phyloP scores from a whole-genome alignment of 2,113 vertebrate species.

The Lipophrys pholis region DNA sequence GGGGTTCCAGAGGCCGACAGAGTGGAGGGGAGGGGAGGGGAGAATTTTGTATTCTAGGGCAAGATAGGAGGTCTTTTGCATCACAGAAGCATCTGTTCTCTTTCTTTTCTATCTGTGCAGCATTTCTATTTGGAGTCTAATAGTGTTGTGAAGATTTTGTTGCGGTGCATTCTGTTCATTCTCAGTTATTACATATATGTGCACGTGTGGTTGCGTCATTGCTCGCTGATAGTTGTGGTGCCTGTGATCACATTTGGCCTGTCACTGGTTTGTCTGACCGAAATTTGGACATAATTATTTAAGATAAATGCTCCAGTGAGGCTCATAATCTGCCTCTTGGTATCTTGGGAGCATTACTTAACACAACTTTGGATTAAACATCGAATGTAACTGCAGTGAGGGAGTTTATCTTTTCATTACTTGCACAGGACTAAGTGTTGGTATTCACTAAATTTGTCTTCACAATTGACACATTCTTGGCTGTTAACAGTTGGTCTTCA shows the following conservation, averaged over 20 bases:
- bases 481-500: too few relatives aligned
- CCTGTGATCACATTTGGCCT: conserved; percentile 14
- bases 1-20: conserved; percentile 8
- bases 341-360: conserved; percentile 31
- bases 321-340: conserved; percentile 40
- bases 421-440: conserved; percentile 15
- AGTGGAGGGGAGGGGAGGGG: conserved; percentile 29
- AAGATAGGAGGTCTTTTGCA: conserved; percentile 6
- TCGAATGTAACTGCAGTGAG: conserved; percentile 27
- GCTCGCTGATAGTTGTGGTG: conserved; percentile 23
- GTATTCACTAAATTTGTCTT: conserved; percentile 11
- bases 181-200: conserved; percentile 23
- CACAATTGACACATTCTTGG: conserved; percentile 4
- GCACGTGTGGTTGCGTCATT: conserved; percentile 16
- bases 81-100: conserved; percentile 27
- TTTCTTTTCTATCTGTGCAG: neutral
- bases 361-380: conserved; percentile 33
- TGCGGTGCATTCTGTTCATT: conserved; percentile 17
- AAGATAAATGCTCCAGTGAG: conserved; percentile 5
- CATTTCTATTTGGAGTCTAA: conserved; percentile 8
- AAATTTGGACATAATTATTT: conserved; percentile 43
- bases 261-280: conserved; percentile 39
- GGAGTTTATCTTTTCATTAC: conserved; percentile 4
- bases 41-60: conserved; percentile 16
- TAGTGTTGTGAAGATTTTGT: conserved; percentile 33